phyloP scores from a whole-genome alignment of 2,888 invertebrate species.

The Netelia inedita region DNA sequence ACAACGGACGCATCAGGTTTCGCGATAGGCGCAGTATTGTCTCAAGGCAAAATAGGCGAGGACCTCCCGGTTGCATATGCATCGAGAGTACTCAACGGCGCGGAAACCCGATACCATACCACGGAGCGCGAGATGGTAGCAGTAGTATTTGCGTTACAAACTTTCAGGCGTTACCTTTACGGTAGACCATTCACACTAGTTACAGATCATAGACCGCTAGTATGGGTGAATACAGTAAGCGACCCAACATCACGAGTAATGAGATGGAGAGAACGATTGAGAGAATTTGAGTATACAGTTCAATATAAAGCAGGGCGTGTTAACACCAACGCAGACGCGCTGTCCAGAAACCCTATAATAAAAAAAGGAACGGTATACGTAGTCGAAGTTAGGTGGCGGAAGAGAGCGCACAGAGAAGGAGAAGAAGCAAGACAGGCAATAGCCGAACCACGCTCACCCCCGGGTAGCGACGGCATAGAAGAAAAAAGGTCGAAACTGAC shows the following conservation, averaged over 20 bases:
- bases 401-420: background rate
- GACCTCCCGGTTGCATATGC: background rate
- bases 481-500: background rate
- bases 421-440: background rate
- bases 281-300: background rate
- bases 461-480: background rate
- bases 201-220: background rate
- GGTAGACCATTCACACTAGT: background rate
- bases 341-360: background rate
- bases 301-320: background rate
- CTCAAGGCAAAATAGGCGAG: background rate
- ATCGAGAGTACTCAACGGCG: slow-evolving; percentile 1
- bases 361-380: background rate
- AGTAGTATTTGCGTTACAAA: too few species aligned
- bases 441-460: background rate
- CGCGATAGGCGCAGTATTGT: background rate
- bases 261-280: background rate
- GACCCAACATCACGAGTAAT: background rate
- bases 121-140: background rate
- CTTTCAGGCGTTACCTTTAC: too few species aligned
- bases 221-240: background rate
- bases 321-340: background rate
- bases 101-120: background rate
- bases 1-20: background rate
- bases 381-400: background rate